Base-by-base conservation (phyloP, 2,888 invertebrate species). In the Ennomos fuscantarius region DNA sequence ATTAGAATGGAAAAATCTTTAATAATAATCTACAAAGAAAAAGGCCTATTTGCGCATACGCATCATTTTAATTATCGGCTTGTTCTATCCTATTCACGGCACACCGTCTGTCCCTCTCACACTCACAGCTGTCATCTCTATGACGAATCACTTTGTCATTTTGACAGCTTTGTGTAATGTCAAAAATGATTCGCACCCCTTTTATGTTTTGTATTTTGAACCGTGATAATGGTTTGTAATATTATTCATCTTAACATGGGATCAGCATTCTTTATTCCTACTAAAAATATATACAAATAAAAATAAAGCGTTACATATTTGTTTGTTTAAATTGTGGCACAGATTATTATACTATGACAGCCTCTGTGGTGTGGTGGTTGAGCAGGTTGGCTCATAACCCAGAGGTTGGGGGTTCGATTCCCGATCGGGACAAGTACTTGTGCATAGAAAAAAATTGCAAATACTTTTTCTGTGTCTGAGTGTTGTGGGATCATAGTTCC, bases 91-190 rank as follows among this genome's bases (percentile, higher is more conserved):
- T 13, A 51, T 82, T 75, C 69, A 53, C 62, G 59, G 50, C 48
- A 45, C 50, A 57, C 43, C 48, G 53, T 55, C 62, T 72, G 74
- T 67, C 65, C 60, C 74, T 43, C 66, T 80, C 80, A 62, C 70
- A 62, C 79, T 62, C 76, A 84, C 90, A 90, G 86, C 90, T 89
- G 90, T 89, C 90, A 84, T 68, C 66, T 66, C 78, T 86, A 82
- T 89, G 90, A 90, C 90, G 90, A 89, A 91, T 91, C 86, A 89
- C 84, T 89, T 84, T 89, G 89, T 91, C 87, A 87, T 82, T 85
- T 81, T 88, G 90, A 87, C 89, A 87, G 82, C 76, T 83, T 83
- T 86, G 80, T 84, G 88, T 81, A 65, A 74, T 68, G 76, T 76
- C 83, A 79, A 76, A 76, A 81, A 81, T 84, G 77, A 87, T 90